These are phyloP conservation scores for Spatulosminthurus flaviceps DNA, from an alignment of 2,888 invertebrate species.

Conservation along the genomic window DNA sequence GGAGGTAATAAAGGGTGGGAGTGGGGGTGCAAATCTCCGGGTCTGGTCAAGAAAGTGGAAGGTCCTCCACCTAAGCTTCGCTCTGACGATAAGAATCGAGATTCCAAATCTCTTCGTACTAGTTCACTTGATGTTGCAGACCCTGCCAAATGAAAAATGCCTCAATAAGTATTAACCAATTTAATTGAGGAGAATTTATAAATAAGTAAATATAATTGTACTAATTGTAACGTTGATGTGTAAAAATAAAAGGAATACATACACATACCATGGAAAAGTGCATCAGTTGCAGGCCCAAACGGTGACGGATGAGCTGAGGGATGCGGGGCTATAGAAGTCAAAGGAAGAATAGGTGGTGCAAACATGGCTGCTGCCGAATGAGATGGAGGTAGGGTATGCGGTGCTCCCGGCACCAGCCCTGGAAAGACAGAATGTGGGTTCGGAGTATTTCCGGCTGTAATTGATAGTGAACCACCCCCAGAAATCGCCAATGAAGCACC, in stretches of 20 bases:
- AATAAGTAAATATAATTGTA: no score
- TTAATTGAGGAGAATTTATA: no score
- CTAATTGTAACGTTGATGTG: no score
- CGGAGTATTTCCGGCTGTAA: conserved; percentile 34
- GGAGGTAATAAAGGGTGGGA: conserved; percentile 92
- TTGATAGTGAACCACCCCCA: conserved; percentile 34
- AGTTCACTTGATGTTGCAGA: conserved; percentile 71
- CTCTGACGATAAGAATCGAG: conserved; percentile 83
- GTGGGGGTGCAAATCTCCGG: conserved; percentile 89
- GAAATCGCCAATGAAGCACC: conserved; percentile 49
- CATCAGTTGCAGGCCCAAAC: conserved; percentile 60
- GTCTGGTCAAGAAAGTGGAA: conserved; percentile 70
- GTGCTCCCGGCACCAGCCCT: conserved; percentile 44
- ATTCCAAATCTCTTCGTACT: conserved; percentile 87
- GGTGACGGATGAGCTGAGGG: conserved; percentile 57
- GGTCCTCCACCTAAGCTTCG: conserved; percentile 64
- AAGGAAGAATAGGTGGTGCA: conserved; percentile 62
- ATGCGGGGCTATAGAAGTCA: conserved; percentile 60
- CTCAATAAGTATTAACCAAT: no score
- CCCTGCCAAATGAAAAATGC: no score
- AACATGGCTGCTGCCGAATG: conserved; percentile 57
- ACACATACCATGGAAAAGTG: conserved; percentile 57
- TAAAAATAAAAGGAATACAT: background rate
- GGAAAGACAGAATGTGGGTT: conserved; percentile 48
- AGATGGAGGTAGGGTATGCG: conserved; percentile 35